These are phyloP conservation scores for Pyrrhia umbra DNA, from an alignment of 2,888 invertebrate species.

Conservation along the genomic window DNA sequence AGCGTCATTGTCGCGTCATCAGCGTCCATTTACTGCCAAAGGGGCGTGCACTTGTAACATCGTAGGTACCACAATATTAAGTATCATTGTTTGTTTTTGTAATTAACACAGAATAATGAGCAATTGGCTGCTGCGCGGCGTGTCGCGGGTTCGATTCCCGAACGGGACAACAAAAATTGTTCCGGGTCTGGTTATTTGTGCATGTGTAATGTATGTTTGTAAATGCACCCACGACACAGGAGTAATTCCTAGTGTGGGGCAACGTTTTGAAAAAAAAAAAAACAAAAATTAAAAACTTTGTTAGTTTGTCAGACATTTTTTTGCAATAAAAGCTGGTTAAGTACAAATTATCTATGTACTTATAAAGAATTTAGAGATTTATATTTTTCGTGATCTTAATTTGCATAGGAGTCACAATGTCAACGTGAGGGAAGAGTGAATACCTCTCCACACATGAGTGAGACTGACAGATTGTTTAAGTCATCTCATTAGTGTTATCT, in stretches of 20 bases:
- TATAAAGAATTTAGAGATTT: slow-evolving; percentile 24
- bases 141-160: too few relatives aligned
- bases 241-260: too few relatives aligned
- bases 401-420: slow-evolving; percentile 60
- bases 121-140: too few relatives aligned
- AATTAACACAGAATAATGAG: neutral
- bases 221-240: too few relatives aligned
- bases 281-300: too few relatives aligned
- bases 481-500: slow-evolving; percentile 68
- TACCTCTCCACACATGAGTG: slow-evolving; percentile 52
- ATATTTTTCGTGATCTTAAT: slow-evolving; percentile 44
- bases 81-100: slow-evolving; percentile 17
- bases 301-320: neutral
- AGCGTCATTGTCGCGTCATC: slow-evolving; percentile 49
- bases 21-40: slow-evolving; percentile 49
- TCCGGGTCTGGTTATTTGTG: slow-evolving; percentile 7
- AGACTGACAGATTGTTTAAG: slow-evolving; percentile 63
- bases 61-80: slow-evolving; percentile 29
- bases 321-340: slow-evolving; percentile 43
- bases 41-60: slow-evolving; percentile 34
- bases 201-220: neutral
- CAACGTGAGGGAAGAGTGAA: slow-evolving; percentile 64
- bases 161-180: too few relatives aligned
- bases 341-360: slow-evolving; percentile 8
- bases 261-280: too few relatives aligned